Conservation (phyloP, 2,888 invertebrate genomes). For the Amiota minor region DNA sequence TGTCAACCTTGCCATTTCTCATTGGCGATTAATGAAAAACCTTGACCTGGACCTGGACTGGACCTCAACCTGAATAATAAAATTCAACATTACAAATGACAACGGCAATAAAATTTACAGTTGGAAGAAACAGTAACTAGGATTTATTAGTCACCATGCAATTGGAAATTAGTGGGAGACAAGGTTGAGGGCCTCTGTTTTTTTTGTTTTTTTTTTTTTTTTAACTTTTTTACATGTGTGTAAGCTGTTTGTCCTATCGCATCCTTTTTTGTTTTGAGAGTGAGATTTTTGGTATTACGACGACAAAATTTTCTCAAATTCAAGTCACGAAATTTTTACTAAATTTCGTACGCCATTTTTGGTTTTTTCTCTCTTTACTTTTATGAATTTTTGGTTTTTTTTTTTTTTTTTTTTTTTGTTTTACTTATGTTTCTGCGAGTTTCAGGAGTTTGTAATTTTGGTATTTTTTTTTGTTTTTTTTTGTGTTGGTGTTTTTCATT, state of each 20-base stretch:
- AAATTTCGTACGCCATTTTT: constrained; percentile 14
- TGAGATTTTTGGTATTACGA: background rate
- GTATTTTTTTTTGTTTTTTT: background rate
- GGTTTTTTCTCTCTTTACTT: background rate
- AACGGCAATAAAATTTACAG: background rate
- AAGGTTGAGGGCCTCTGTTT: background rate
- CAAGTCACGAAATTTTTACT: constrained; percentile 24
- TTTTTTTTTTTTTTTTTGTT: constrained; percentile 2
- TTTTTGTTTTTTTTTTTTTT: background rate
- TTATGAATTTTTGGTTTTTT: background rate
- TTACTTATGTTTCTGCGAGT: background rate
- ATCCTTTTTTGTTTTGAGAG: constrained; percentile 1
- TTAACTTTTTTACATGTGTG: background rate
- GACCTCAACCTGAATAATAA: too few species aligned
- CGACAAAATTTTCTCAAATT: background rate
- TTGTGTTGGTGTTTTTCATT: too few species aligned
- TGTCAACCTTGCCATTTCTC: too few species aligned
- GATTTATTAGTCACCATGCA: too few species aligned
- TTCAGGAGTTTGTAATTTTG: background rate
- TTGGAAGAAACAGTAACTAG: background rate
- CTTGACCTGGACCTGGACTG: too few species aligned
- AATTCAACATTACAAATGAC: too few species aligned
- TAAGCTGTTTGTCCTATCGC: background rate
- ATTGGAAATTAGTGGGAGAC: too few species aligned
- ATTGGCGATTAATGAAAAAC: too few species aligned